Base-by-base conservation (phyloP, 1,140 invertebrate species). In the Microplitis mediator region DNA sequence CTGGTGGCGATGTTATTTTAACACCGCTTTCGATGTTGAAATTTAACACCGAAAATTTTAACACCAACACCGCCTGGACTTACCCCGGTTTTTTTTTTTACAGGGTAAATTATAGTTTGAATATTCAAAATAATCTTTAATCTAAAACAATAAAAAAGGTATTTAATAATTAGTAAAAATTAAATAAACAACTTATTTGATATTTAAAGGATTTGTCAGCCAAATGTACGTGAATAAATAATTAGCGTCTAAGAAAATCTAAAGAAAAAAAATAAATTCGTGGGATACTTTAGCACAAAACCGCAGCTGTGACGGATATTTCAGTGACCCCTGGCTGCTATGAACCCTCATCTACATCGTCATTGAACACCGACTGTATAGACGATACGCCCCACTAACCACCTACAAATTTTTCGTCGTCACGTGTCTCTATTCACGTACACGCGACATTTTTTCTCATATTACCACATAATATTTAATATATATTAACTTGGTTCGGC, bases 401-500 rank as follows among this genome's bases (percentile, higher is more conserved):
- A 85, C 82, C 82, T 81, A 84, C 78, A 74, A 76, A 79, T 80
- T 80, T 82, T 82, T 79, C 6, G 5, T 71, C 77, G 73, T 74
- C 85, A 82, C 81, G 78, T 84, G 81, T 80, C 76, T 73, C 83
- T 82, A 84, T 86, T 85, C 80, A 86, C 80, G 75, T 36, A 72
- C 50, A 69, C 65, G 35, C n/a, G 68, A 77, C 62, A 75, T 73
- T 75, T 82, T 83, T 81, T 78, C 83, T 52, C 32, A 39, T 69
- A 63, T 56, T 39, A 50, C 61, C 51, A 63, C 60, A 39, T 63
- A 60, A 69, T 13, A 23, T 36, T 4, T 73, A 36, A 34, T 32
- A 34, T 56, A 56, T 16, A 56, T 56, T 54, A 52, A 4, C 8
- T 31, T 35, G 13, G 34, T 50, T 35, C 2, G 8, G 39, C 3